phyloP scores from a whole-genome alignment of 2,888 invertebrate genomes.

The Marronus borbonicus region DNA sequence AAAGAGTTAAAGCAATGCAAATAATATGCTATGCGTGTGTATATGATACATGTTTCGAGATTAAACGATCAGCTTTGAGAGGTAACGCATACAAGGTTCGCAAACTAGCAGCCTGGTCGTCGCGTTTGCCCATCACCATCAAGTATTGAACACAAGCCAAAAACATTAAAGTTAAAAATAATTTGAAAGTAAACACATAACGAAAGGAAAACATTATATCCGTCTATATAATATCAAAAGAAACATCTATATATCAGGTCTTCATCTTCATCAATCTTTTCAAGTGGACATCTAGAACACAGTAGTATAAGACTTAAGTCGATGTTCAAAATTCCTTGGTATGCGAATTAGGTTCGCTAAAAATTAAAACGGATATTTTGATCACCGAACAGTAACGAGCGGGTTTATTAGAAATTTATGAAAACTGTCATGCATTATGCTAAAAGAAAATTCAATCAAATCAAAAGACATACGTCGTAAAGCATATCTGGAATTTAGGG shows the following conservation, averaged over 20 bases:
- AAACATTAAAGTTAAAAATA: slow-evolving; percentile 20
- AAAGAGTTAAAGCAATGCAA: neutral
- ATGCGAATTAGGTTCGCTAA: neutral
- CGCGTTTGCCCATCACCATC: slow-evolving; percentile 70
- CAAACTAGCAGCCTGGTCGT: slow-evolving; percentile 67
- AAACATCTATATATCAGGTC: slow-evolving; percentile 58
- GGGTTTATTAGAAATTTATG: slow-evolving; percentile 10
- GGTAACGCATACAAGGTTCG: slow-evolving; percentile 66
- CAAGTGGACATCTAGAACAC: slow-evolving; percentile 67
- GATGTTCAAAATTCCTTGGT: slow-evolving; percentile 48
- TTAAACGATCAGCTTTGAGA: slow-evolving; percentile 66
- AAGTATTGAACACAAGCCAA: slow-evolving; percentile 50
- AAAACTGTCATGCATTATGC: slow-evolving; percentile 33
- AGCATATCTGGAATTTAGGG: slow-evolving; percentile 30
- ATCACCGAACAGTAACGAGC: slow-evolving; percentile 43
- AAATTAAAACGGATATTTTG: slow-evolving; percentile 24
- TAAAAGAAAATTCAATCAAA: slow-evolving; percentile 11
- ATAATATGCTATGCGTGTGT: slow-evolving; percentile 18
- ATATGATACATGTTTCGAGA: slow-evolving; percentile 46
- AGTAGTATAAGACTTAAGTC: slow-evolving; percentile 52
- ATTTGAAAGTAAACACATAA: slow-evolving; percentile 27
- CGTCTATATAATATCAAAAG: slow-evolving; percentile 43
- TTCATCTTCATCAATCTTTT: slow-evolving; percentile 59
- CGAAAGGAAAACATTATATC: slow-evolving; percentile 38
- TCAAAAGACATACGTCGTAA: neutral